Percentiles rank a stretch among this genome's conserved stretches.
Evolutionary conservation across 2,888 invertebrate genomes (phyloP).

Genomic region (Cotesia congregata): DNA sequence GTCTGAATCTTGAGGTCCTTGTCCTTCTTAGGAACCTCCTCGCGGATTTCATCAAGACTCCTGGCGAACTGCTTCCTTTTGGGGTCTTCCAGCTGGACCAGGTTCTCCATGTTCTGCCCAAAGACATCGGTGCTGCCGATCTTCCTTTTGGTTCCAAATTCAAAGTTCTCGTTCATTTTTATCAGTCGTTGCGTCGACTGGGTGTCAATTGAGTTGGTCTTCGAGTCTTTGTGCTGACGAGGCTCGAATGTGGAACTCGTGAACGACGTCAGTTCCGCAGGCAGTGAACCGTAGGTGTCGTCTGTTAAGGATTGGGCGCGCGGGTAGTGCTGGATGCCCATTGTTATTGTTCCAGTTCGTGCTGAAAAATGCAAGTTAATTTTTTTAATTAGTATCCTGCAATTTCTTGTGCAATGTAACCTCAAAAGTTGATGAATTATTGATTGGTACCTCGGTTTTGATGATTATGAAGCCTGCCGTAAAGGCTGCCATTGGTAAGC

Average conservation of each 20-base stretch:
- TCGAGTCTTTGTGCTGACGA: constrained; percentile 45
- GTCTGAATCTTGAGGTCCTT: constrained; percentile 35
- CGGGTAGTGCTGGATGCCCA: constrained; percentile 63
- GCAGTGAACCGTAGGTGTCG: constrained; percentile 61
- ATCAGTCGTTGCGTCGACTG: constrained; percentile 48
- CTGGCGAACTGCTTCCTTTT: constrained; percentile 58
- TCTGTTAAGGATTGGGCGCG: constrained; percentile 59
- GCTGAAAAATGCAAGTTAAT: constrained; percentile 46
- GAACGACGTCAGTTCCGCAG: constrained; percentile 62
- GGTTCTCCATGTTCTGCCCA: constrained; percentile 65
- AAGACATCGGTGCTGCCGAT: constrained; percentile 67
- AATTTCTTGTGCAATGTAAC: no score
- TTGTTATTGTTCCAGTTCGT: constrained; percentile 62
- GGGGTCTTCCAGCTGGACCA: constrained; percentile 66
- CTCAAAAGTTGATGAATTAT: background rate
- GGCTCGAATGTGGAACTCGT: constrained; percentile 64
- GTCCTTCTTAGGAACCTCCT: constrained; percentile 54
- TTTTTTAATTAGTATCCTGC: no score
- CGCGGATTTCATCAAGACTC: constrained; percentile 63
- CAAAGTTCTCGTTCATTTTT: constrained; percentile 64
- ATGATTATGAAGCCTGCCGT: constrained; percentile 72
- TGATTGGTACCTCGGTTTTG: constrained; percentile 60
- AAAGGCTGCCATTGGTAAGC: constrained; percentile 75
- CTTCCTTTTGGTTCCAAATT: constrained; percentile 56
- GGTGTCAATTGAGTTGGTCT: constrained; percentile 46